These are phyloP conservation scores for Lydus trimaculatus DNA, from an alignment of 2,888 invertebrate genomes.

Conservation along the genomic window DNA sequence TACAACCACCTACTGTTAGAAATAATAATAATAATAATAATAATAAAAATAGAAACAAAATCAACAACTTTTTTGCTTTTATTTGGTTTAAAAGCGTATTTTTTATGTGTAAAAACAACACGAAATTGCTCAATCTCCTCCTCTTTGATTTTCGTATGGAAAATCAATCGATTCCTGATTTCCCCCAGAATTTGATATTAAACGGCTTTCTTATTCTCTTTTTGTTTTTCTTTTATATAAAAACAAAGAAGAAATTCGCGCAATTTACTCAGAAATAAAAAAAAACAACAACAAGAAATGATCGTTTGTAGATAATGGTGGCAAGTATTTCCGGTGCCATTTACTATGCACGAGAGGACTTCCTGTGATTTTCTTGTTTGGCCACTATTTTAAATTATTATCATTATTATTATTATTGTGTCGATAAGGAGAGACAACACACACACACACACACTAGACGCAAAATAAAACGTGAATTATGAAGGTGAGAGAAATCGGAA, in stretches of 20 bases:
- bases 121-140: neutral
- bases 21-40: neutral
- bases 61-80: neutral
- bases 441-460: no score
- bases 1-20: conserved; percentile 5
- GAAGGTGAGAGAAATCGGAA: neutral
- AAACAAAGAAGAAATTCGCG: neutral
- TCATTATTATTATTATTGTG: neutral
- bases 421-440: neutral
- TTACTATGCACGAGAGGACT: conserved; percentile 28
- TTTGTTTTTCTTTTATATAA: neutral
- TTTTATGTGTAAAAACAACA: neutral
- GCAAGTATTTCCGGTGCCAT: conserved; percentile 29
- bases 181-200: neutral
- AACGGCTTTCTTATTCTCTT: neutral
- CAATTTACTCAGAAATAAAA: neutral
- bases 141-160: no score
- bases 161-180: neutral
- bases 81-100: no score
- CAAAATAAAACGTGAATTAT: neutral
- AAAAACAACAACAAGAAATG: neutral
- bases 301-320: conserved; percentile 12
- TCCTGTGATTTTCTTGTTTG: conserved; percentile 27
- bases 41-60: neutral
- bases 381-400: neutral